Conservation (phyloP, 2,888 invertebrate species). For the Pycnomerus fuliginosus region DNA sequence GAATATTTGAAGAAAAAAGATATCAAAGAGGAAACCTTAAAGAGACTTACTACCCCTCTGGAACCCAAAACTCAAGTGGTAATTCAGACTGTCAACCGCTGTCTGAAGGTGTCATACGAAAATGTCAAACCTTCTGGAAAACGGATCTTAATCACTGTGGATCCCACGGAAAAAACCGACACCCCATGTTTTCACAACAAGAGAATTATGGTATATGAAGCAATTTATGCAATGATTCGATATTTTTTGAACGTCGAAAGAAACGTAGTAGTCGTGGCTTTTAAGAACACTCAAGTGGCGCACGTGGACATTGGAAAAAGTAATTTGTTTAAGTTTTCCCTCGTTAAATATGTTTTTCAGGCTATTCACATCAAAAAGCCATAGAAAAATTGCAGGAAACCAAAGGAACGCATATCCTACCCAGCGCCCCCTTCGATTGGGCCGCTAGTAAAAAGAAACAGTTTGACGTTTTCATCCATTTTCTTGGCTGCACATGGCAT, state of each 20-base stretch:
- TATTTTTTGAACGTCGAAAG: constrained; percentile 61
- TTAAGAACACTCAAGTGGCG: constrained; percentile 54
- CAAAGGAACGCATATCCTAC: background rate
- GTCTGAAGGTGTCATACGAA: constrained; percentile 53
- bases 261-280: constrained; percentile 62
- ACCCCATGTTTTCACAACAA: constrained; percentile 52
- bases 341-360: too few species aligned
- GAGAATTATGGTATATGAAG: constrained; percentile 54
- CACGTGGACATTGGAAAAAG: constrained; percentile 43
- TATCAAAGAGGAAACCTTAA: constrained; percentile 31
- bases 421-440: background rate
- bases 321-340: constrained; percentile 32
- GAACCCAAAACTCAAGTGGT: constrained; percentile 45
- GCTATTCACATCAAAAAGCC: too few species aligned
- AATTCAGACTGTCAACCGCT: constrained; percentile 50
- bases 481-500: background rate
- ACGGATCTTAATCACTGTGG: constrained; percentile 59
- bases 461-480: background rate
- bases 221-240: constrained; percentile 62
- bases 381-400: background rate
- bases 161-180: constrained; percentile 51
- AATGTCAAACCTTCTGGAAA: constrained; percentile 54
- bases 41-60: constrained; percentile 28
- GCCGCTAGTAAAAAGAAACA: background rate
- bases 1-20: constrained; percentile 39